Base-by-base conservation (phyloP, 2,113 vertebrate genomes). In the Anas platyrhynchos region DNA sequence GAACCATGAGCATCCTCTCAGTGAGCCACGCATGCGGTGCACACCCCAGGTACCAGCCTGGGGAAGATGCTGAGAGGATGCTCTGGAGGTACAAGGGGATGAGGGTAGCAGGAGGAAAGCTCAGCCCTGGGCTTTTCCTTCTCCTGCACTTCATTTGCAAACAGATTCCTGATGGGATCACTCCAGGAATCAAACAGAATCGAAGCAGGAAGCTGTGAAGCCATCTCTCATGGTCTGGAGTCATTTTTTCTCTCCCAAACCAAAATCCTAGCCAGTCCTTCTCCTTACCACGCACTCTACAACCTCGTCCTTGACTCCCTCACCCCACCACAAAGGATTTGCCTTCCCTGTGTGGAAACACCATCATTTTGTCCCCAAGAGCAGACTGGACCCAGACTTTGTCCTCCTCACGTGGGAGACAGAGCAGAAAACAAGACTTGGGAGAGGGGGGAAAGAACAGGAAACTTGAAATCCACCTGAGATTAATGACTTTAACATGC, bases 381-480 rank as follows among this genome's bases (percentile, higher is more conserved):
- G 83, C 56, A 22, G 52, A 56, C 11, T 0, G 8, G 58, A 83
- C 22, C 67, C 81, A 26, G 16, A 76, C 80, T 82, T 83, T 54
- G 52, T 75, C 76, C 55, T 41, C 58, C 29, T 34, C 41, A 62
- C 2, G 12, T 41, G 83, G 41, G 69, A 82, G 65, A 86, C 0
- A 0, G 65, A 94, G 58, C 38, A 86, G 77, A 92, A 86, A 82
- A 67, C 48, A 89, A 95, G 62, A 34, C 58, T 52, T 72, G 83
- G 41, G 46, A 85, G 67, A 76, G n/a, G 12, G 50, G 18, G 48
- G 27, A 90, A 65, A 66, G 80, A 95, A 43, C 91, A 94, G 86
- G 83, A 95, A 95, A 93, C 96, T 87, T 69, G 36, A 95, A 94
- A 92, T 82, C 83, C 93, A 96, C 94, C 86, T 93, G 96, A 96